Conservation (phyloP, 1,140 invertebrate genomes). For the Phymorhynchus buccinoides region DNA sequence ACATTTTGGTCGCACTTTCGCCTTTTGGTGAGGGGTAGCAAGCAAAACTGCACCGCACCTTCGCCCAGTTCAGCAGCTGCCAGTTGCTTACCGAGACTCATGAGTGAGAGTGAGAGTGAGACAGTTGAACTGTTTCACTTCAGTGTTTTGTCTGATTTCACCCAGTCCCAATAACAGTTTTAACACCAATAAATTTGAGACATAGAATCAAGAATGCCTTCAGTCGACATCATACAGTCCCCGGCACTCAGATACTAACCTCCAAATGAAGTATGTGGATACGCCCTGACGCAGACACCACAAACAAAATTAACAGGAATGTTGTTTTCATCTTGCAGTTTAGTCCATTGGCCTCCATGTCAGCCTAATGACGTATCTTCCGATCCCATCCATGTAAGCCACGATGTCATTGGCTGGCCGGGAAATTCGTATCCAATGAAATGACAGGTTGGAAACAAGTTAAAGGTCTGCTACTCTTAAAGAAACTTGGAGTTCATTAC, state of each 20-base stretch:
- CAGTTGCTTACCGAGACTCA: too few relatives aligned
- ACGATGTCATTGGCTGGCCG: background rate
- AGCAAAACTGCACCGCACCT: too few relatives aligned
- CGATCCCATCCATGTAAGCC: background rate
- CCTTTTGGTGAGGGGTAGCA: too few relatives aligned
- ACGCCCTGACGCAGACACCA: background rate
- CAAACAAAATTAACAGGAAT: background rate
- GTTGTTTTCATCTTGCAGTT: slow-evolving; percentile 9
- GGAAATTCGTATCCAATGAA: background rate
- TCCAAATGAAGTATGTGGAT: slow-evolving; percentile 22
- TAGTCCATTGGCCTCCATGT: slow-evolving; percentile 1
- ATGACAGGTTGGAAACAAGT: background rate
- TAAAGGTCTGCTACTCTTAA: too few relatives aligned
- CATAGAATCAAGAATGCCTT: too few relatives aligned
- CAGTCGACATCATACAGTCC: background rate
- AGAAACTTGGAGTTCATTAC: too few relatives aligned
- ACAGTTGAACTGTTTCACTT: too few relatives aligned
- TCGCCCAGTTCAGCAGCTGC: too few relatives aligned
- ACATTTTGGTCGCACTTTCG: too few relatives aligned
- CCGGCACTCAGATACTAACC: background rate
- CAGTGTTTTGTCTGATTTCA: too few relatives aligned
- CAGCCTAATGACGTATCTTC: slow-evolving; percentile 6
- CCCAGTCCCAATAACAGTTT: too few relatives aligned
- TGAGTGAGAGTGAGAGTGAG: background rate
- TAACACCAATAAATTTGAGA: too few relatives aligned